phyloP scores from a whole-genome alignment of 2,113 vertebrate species.

The Anolis sagrei region DNA sequence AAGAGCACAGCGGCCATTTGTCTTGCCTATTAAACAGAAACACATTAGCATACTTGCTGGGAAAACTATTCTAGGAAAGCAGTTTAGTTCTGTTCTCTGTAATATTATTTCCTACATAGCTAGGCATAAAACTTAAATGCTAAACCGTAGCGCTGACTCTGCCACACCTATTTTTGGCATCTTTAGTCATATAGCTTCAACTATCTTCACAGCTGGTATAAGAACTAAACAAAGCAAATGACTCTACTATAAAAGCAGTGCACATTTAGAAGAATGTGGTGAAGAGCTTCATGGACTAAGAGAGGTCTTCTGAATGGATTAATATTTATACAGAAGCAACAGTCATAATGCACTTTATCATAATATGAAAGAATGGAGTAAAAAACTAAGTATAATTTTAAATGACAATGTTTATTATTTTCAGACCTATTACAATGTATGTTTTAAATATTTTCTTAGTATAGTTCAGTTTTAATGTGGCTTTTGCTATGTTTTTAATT shows the following conservation, averaged over 20 bases:
- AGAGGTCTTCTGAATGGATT: not conserved
- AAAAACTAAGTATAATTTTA: not conserved
- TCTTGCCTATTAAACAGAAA: slow-evolving; percentile 79
- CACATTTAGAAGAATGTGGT: not conserved
- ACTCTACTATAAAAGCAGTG: slow-evolving; percentile 13
- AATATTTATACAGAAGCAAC: not conserved
- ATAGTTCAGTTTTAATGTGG: too few species aligned
- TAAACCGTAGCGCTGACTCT: slow-evolving; percentile 14
- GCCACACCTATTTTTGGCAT: slow-evolving; percentile 34
- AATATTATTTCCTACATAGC: not conserved
- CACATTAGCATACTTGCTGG: not conserved
- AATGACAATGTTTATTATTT: not conserved
- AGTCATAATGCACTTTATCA: not conserved
- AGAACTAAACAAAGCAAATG: slow-evolving; percentile 19
- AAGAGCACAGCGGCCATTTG: slow-evolving; percentile 97
- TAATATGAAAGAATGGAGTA: not conserved
- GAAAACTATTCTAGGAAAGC: not conserved
- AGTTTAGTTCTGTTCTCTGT: not conserved
- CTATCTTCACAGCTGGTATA: not conserved
- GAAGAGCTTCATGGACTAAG: not conserved
- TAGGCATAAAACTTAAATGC: not conserved
- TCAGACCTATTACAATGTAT: too few species aligned
- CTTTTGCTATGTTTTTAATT: too few species aligned
- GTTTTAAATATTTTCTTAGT: too few species aligned
- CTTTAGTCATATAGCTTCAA: slow-evolving; percentile 10